Conservation (phyloP, 92 coral and sea anemone species). For the Porites cylindrica region DNA sequence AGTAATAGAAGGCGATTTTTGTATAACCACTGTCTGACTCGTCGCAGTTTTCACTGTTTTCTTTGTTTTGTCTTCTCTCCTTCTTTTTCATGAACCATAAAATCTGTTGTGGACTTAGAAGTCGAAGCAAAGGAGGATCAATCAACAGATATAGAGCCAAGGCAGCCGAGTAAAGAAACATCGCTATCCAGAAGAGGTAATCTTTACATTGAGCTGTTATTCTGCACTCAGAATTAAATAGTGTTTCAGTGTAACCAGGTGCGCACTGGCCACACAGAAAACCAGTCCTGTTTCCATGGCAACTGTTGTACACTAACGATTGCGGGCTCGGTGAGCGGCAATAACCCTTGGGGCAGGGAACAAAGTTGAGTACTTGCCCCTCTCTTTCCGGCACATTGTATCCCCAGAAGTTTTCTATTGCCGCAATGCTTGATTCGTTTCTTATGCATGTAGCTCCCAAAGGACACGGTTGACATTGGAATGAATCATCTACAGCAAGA, state of each 20-base stretch:
- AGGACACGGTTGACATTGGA: conserved; percentile 63
- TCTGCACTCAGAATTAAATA: conserved; percentile 52
- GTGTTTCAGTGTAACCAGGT: conserved; percentile 49
- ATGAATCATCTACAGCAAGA: conserved; percentile 23
- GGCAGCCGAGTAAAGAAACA: not conserved
- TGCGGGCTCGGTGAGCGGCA: conserved; percentile 31
- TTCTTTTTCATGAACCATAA: conserved; percentile 51
- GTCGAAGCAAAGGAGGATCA: conserved; percentile 47
- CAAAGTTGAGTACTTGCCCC: conserved; percentile 20
- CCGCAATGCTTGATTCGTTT: conserved; percentile 50
- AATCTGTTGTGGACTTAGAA: conserved; percentile 19
- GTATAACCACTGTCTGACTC: conserved; percentile 43
- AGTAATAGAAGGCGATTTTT: conserved; percentile 57
- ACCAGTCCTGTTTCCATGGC: conserved; percentile 69
- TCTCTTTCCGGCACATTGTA: conserved; percentile 1
- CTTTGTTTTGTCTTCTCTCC: not conserved
- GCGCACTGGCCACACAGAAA: conserved; percentile 59
- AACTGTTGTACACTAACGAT: conserved; percentile 48
- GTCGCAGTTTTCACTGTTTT: not conserved
- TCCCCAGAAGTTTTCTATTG: conserved; percentile 61
- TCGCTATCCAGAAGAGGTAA: conserved; percentile 52
- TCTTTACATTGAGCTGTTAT: conserved; percentile 21
- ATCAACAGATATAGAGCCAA: conserved; percentile 47
- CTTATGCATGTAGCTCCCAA: conserved; percentile 46
- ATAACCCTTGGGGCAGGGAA: conserved; percentile 54